Base-by-base conservation (phyloP, 2,113 vertebrate genomes). In the Oncorhynchus mykiss region DNA sequence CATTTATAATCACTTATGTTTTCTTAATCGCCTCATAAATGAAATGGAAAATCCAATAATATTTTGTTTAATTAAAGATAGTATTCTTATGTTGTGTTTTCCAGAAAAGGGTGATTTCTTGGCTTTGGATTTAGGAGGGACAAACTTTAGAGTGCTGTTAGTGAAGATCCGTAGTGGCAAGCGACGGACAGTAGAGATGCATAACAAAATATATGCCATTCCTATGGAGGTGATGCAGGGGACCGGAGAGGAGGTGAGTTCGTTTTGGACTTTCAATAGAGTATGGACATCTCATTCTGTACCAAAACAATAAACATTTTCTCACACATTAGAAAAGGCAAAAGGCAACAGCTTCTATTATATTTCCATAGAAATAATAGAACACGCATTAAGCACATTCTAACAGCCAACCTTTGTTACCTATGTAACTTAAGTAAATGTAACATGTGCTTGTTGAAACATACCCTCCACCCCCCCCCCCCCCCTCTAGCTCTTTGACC, bases 131-230 rank as follows among this genome's bases (percentile, higher is more conserved):
- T 96, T 99, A 5, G 98, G 98, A 84, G 98, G 98, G 81, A 99
- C 98, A 45, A 99, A 99, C 91, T 99, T 99, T 73, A 93, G 98
- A 48, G 97, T 99, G 84, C 89, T 99, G 79, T 87, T 99, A 88
- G 97, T 99, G 75, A 99, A 98, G 91, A 98, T 99, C 82, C 96
- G 97, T 27, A 97, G 97, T 0, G 97, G 98, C 70, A 99, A 99
- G 80, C 95, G 90, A 80, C 95, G 96, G 86, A 94, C 95, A 0
- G 97, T 99, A 79, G 97, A 99, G 88, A 99, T 99, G 97, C 97
- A 99, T 92, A 99, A 99, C 92, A 99, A 99, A 89, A 99, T 99
- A 88, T 99, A 99, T 2, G 95, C 97, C 62, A 99, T 99, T 86
- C 97, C 98, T 67, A 66, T 92, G 4, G 97, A 99, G 71, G 94